These are phyloP conservation scores for Porites evermanni DNA, from an alignment of 92 coral and sea anemone genomes.

Conservation along the genomic window DNA sequence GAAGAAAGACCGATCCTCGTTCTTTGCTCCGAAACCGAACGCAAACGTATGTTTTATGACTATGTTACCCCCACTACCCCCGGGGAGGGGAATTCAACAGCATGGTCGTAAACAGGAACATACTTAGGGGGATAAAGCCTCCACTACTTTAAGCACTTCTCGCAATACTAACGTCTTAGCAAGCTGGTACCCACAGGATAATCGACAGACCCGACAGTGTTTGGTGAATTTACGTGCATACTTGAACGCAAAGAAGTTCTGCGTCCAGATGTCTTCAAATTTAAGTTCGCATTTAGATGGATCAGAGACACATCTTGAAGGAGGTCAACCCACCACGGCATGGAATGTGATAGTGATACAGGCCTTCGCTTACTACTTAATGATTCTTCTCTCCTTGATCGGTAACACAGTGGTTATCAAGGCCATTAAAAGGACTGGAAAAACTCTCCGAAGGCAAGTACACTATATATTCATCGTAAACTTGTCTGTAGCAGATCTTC, in stretches of 20 bases:
- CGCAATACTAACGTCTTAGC: too few relatives aligned
- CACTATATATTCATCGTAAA: constrained; percentile 27
- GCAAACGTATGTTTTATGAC: too few relatives aligned
- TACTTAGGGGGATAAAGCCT: too few relatives aligned
- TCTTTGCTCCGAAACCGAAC: too few relatives aligned
- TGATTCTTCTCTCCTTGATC: constrained; percentile 11
- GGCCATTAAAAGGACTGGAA: constrained; percentile 5
- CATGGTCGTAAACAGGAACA: too few relatives aligned
- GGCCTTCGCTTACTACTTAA: neutral
- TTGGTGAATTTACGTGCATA: neutral
- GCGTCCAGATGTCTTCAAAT: neutral
- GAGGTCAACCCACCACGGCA: neutral
- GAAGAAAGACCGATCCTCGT: too few relatives aligned
- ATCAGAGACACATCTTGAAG: neutral
- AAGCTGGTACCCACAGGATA: too few relatives aligned
- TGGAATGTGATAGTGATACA: neutral
- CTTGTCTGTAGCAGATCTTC: constrained; percentile 40
- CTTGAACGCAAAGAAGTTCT: neutral
- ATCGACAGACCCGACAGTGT: neutral
- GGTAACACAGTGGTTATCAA: constrained; percentile 34
- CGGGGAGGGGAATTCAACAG: too few relatives aligned
- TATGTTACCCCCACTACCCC: too few relatives aligned
- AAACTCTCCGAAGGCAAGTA: neutral
- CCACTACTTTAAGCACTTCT: too few relatives aligned
- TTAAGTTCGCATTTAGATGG: neutral